Evolutionary conservation across 1,140 invertebrate species (phyloP), one percentile per base, ranked within the genome.

Genomic region (Musca vetustissima): DNA sequence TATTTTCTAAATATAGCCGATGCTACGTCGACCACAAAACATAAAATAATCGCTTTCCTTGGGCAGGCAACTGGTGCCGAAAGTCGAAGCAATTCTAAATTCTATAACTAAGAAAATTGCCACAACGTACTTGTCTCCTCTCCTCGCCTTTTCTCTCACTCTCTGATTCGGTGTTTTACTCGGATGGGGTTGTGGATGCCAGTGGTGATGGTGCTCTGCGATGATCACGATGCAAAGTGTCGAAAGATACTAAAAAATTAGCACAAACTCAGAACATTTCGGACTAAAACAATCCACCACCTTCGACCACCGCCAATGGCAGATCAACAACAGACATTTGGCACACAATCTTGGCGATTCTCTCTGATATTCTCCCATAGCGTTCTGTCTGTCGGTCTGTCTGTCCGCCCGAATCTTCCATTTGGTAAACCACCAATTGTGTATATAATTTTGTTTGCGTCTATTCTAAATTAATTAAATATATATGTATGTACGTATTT

Each of bases 161-260:
- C 36, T 43, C 36, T 4, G 7, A 11, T 32, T 3, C 36, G 36
- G 28, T n/a, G 2, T 43, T 13, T 43, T 11, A 13, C 11, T 43
- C 36, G 2, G 11, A 43, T 43, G 36, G 6, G 36, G 11, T 43
- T 9, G 36, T 8, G 6, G 36, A 43, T 13, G 36, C 11, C 36
- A 43, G 11, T 43, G 36, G 36, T 43, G 4, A 43, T 43, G 36
- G 36, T 19, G 17, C n/a, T 43, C 32, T 64, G 47, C 36, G 59
- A 52, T 69, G 68, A 66, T 69, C 64, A 66, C 68, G 22, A 43
- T 43, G 21, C 36, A 66, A 69, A 64, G 49, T 24, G 49, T 69
- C 68, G 52, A 24, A 52, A 69, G 43, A 69, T 69, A 69, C 68
- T 69, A 48, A 69, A 69, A n/a, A 43, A 36, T 36, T 43, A 19